Evolutionary conservation across 2,888 invertebrate species (phyloP).

Genomic region (Cheilosia vernalis): DNA sequence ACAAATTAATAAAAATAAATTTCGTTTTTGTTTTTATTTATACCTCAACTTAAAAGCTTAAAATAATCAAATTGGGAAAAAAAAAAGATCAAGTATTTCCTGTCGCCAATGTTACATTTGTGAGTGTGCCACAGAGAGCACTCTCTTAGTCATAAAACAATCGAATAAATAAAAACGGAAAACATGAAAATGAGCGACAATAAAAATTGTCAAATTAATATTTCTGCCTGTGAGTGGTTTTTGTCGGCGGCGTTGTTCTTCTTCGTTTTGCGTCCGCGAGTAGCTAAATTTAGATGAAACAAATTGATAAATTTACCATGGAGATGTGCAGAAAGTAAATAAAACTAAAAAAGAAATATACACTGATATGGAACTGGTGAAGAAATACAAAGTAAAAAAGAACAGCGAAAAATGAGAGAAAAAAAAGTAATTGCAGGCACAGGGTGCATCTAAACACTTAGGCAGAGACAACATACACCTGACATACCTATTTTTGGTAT

Average conservation of each 20-base stretch:
- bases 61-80: slow-evolving; percentile 31
- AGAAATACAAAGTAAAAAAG: slow-evolving; percentile 3
- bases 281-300: slow-evolving; percentile 31
- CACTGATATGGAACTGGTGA: slow-evolving; percentile 27
- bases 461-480: slow-evolving; percentile 42
- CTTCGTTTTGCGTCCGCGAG: neutral
- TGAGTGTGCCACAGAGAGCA: slow-evolving; percentile 31
- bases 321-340: slow-evolving; percentile 59
- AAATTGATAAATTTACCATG: slow-evolving; percentile 30
- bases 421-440: slow-evolving; percentile 13
- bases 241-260: neutral
- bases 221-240: slow-evolving; percentile 7
- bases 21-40: slow-evolving; percentile 21
- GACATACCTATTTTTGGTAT: slow-evolving; percentile 72
- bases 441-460: slow-evolving; percentile 68
- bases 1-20: slow-evolving; percentile 49
- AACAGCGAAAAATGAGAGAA: slow-evolving; percentile 5
- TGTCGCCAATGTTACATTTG: slow-evolving; percentile 64
- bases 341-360: slow-evolving; percentile 26
- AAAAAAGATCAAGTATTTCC: slow-evolving; percentile 70
- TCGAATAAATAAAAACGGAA: slow-evolving; percentile 31
- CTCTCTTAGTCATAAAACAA: slow-evolving; percentile 54
- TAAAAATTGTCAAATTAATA: slow-evolving; percentile 49
- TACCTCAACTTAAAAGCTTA: slow-evolving; percentile 21
- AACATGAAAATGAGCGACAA: slow-evolving; percentile 33